phyloP scores from a whole-genome alignment of 2,888 invertebrate species.

The Poecilus cupreus region DNA sequence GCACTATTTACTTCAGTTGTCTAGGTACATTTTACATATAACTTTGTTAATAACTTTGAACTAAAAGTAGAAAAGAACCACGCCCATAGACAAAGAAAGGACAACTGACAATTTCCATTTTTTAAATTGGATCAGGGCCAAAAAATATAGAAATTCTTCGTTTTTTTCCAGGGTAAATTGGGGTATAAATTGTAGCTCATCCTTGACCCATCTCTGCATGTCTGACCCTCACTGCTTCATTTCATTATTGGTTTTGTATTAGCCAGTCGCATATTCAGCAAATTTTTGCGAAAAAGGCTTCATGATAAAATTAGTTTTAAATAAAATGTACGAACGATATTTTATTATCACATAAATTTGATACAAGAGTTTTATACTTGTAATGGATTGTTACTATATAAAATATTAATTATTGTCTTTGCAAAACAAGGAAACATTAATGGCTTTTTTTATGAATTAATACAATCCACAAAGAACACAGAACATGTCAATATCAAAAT shows the following conservation, averaged over 20 bases:
- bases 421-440: background rate
- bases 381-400: background rate
- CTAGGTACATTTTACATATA: too few species aligned
- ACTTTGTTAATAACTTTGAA: too few species aligned
- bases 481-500: background rate
- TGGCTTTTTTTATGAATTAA: background rate
- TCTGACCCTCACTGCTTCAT: background rate
- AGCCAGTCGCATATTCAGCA: background rate
- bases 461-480: background rate
- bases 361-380: background rate
- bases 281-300: background rate
- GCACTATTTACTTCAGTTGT: too few species aligned
- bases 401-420: background rate
- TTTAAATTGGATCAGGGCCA: background rate
- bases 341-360: too few species aligned
- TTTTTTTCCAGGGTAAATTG: background rate
- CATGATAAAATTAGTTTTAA: background rate
- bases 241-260: constrained; percentile 4
- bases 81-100: too few species aligned
- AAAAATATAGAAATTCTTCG: background rate
- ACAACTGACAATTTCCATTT: background rate
- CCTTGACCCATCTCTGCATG: background rate
- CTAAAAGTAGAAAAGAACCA: too few species aligned
- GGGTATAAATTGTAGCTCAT: background rate
- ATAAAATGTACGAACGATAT: background rate